These are phyloP conservation scores for Ciconia maguari DNA, from an alignment of 2,113 vertebrate genomes.

Conservation along the genomic window DNA sequence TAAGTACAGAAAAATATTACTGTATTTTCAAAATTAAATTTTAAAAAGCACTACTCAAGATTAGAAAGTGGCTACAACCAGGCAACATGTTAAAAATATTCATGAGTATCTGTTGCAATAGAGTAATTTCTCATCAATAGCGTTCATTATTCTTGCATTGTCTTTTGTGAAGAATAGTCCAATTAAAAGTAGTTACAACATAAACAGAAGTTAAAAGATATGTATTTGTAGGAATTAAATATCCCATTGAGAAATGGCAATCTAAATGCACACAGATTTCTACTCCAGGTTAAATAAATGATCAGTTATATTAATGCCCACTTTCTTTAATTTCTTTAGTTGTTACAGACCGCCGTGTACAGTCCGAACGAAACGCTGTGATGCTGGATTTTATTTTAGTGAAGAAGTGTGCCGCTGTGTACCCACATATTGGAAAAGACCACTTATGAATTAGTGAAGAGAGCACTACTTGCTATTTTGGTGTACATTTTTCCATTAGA, in stretches of 20 bases:
- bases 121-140: neutral
- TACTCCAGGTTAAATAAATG: neutral
- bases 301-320: neutral
- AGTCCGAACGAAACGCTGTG: constrained; percentile 82
- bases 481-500: constrained; percentile 45
- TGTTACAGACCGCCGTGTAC: constrained; percentile 89
- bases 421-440: constrained; percentile 91
- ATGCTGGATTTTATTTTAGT: constrained; percentile 86
- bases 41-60: neutral
- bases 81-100: neutral
- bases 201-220: neutral
- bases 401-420: constrained; percentile 95
- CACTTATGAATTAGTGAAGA: constrained; percentile 70
- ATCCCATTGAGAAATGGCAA: fast-evolving
- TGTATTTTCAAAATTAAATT: neutral
- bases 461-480: neutral
- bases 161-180: neutral
- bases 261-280: neutral
- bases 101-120: neutral
- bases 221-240: neutral
- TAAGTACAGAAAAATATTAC: neutral
- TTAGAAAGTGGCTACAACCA: fast-evolving
- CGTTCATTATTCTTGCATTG: neutral
- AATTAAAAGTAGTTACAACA: neutral
- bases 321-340: constrained; percentile 55